Percentiles rank a stretch among this genome's conserved stretches.
phyloP scores from a whole-genome alignment of 2,113 vertebrate genomes.

The Burhinus oedicnemus region DNA sequence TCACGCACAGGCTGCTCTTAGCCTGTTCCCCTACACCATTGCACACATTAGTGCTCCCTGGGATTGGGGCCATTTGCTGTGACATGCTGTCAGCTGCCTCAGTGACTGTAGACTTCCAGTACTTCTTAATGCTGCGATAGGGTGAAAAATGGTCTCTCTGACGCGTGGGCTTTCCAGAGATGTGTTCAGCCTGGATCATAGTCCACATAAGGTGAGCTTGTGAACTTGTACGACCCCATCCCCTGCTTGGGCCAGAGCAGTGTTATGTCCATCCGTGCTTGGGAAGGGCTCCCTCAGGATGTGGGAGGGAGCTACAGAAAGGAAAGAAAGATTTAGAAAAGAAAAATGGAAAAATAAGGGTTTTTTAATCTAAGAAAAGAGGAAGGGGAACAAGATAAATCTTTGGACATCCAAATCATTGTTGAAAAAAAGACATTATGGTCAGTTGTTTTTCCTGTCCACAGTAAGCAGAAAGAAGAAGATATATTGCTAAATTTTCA shows the following conservation, averaged over 20 bases:
- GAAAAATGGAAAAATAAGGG: background rate
- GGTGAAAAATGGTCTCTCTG: background rate
- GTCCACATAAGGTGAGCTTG: background rate
- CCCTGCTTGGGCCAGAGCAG: background rate
- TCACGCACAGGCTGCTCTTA: background rate
- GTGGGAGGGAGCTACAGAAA: background rate
- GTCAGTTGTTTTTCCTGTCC: conserved; percentile 6
- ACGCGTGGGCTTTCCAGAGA: background rate
- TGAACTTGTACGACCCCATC: background rate
- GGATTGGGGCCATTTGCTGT: background rate
- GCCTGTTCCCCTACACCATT: background rate
- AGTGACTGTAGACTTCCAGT: background rate
- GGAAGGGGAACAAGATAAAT: background rate
- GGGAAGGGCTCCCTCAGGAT: background rate
- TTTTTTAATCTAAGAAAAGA: background rate
- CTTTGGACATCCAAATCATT: background rate
- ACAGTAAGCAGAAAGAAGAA: background rate
- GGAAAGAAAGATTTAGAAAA: background rate
- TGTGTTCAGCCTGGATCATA: background rate
- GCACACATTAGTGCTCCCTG: background rate
- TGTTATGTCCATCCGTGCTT: background rate
- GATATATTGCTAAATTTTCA: conserved; percentile 4
- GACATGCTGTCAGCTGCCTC: background rate
- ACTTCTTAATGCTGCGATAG: background rate
- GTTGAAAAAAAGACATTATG: background rate